These are phyloP conservation scores for Lasioglossum pauxillum DNA, from an alignment of 2,888 invertebrate genomes.

Conservation along the genomic window DNA sequence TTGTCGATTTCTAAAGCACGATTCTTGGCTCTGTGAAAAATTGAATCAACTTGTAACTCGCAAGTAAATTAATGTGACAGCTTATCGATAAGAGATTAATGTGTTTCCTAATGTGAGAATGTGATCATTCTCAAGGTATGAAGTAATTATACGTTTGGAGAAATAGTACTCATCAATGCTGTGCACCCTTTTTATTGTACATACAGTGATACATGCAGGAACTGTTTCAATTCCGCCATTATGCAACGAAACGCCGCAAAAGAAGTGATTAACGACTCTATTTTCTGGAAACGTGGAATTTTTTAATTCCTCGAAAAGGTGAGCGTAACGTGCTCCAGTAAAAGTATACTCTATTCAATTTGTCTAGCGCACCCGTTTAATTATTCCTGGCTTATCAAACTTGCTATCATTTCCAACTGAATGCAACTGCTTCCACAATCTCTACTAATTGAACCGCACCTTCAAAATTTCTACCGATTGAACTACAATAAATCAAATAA, in stretches of 20 bases:
- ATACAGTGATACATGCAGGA: not conserved
- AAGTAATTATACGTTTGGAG: not conserved
- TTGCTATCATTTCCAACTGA: not conserved
- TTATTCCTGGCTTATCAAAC: not conserved
- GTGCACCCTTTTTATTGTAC: not conserved
- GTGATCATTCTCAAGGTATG: not conserved
- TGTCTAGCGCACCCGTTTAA: not conserved
- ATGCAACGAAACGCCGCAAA: not conserved
- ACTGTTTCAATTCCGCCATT: slow-evolving; percentile 5
- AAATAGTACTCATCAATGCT: not conserved
- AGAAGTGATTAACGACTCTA: not conserved
- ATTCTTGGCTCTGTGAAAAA: too few relatives aligned
- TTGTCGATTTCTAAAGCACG: too few relatives aligned
- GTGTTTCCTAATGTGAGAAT: not conserved
- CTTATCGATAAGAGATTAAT: not conserved
- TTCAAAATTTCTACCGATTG: not conserved
- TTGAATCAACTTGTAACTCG: too few relatives aligned
- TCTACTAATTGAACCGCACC: not conserved
- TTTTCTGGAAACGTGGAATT: not conserved
- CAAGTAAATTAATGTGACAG: too few relatives aligned
- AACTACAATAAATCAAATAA: not conserved
- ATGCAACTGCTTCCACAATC: not conserved
- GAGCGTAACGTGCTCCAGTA: not conserved
- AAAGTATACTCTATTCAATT: not conserved
- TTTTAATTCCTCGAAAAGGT: not conserved